Conservation (phyloP, 2,113 vertebrate genomes). For the Euleptes europaea region DNA sequence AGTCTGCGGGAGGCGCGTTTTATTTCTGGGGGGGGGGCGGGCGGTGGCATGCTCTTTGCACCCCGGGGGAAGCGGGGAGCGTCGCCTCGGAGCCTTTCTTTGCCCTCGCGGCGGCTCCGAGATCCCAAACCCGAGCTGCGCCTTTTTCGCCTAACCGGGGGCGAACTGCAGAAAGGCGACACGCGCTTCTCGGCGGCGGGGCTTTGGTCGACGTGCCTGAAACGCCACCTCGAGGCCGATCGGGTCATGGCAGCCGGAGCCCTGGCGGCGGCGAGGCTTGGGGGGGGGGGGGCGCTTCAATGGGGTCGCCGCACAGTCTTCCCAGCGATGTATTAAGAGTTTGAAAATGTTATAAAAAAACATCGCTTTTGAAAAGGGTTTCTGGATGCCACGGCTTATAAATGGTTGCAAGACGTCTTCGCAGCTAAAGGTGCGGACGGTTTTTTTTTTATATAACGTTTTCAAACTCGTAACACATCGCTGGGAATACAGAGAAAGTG, state of each 20-base stretch:
- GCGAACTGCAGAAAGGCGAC: slow-evolving; percentile 37
- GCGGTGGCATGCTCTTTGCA: neutral
- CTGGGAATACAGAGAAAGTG: too few relatives aligned
- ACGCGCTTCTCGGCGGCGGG: neutral
- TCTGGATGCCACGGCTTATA: too few relatives aligned
- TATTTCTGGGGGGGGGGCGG: neutral
- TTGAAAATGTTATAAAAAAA: too few relatives aligned
- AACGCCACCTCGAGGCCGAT: slow-evolving; percentile 78
- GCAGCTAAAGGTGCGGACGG: too few relatives aligned
- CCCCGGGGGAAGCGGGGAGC: neutral
- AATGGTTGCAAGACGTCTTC: too few relatives aligned
- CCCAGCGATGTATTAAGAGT: too few relatives aligned
- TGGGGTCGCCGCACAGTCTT: too few relatives aligned
- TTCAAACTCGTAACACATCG: too few relatives aligned
- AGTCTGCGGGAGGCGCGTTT: neutral
- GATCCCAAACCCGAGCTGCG: slow-evolving; percentile 47
- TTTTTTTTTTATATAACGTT: too few relatives aligned
- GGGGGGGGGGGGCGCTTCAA: too few relatives aligned
- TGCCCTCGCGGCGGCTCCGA: slow-evolving; percentile 30
- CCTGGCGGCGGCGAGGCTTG: fast-evolving
- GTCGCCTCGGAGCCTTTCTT: slow-evolving; percentile 26
- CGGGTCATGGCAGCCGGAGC: slow-evolving; percentile 44
- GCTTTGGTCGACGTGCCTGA: slow-evolving; percentile 72
- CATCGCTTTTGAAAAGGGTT: too few relatives aligned
- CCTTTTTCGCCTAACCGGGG: slow-evolving; percentile 51